Evolutionary conservation across 2,888 invertebrate genomes (phyloP).

Genomic region (Pheosia tremula): DNA sequence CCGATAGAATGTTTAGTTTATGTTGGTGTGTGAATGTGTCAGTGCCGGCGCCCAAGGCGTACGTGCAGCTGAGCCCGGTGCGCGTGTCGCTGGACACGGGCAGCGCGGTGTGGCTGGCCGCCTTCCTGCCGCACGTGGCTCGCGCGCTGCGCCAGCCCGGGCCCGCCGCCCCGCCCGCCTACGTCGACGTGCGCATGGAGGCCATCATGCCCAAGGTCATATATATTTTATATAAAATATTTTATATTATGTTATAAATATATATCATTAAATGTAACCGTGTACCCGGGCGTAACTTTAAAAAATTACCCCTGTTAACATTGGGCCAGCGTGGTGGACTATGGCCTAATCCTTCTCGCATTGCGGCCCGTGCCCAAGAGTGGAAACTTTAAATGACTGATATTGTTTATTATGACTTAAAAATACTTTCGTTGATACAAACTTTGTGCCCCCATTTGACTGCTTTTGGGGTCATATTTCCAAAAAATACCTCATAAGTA

Average conservation of each 20-base stretch:
- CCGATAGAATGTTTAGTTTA: neutral
- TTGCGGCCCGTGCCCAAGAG: too few relatives aligned
- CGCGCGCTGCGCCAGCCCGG: slow-evolving; percentile 81
- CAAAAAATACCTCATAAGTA: too few relatives aligned
- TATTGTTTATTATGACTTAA: too few relatives aligned
- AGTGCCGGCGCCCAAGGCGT: slow-evolving; percentile 98
- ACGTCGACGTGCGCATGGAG: slow-evolving; percentile 95
- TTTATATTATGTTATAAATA: too few relatives aligned
- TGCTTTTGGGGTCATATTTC: too few relatives aligned
- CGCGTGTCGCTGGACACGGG: slow-evolving; percentile 94
- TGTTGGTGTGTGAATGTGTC: slow-evolving; percentile 50
- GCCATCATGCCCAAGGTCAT: slow-evolving; percentile 95
- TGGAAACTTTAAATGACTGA: too few relatives aligned
- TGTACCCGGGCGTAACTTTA: too few relatives aligned
- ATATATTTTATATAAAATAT: too few relatives aligned
- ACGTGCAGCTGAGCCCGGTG: slow-evolving; percentile 95
- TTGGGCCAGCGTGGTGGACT: too few relatives aligned
- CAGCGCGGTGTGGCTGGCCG: slow-evolving; percentile 97
- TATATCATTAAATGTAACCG: too few relatives aligned
- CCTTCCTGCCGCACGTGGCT: slow-evolving; percentile 95
- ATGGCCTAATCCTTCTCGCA: too few relatives aligned
- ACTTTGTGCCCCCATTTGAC: neutral
- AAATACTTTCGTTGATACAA: neutral
- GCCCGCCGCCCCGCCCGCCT: slow-evolving; percentile 54
- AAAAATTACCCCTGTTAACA: neutral